These are phyloP conservation scores for Onychomys torridus DNA, from an alignment of 2,797 vertebrate species.

Conservation along the genomic window DNA sequence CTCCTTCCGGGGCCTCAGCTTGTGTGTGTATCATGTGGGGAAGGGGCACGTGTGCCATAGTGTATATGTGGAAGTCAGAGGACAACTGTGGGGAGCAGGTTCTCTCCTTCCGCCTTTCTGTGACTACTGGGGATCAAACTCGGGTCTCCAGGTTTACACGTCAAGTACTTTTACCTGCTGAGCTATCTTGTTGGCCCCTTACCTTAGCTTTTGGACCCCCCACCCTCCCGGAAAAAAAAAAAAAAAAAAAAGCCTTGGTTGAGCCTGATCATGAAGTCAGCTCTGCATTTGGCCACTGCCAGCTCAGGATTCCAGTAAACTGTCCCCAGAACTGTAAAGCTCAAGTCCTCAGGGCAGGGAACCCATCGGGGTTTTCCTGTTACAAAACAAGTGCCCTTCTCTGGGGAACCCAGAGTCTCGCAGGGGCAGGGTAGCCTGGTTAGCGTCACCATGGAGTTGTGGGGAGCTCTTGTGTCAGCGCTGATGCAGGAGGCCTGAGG, in stretches of 20 bases:
- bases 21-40: background rate
- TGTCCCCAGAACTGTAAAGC: background rate
- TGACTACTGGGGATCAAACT: background rate
- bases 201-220: background rate
- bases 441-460: fast-evolving
- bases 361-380: fast-evolving
- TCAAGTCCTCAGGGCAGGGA: background rate
- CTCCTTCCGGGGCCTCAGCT: background rate
- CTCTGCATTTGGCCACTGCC: background rate
- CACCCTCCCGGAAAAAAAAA: no score
- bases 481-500: background rate
- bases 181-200: background rate
- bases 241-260: background rate
- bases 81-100: background rate
- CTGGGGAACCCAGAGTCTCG: background rate
- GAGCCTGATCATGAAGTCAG: background rate
- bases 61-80: background rate
- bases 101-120: background rate
- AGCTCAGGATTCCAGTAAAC: background rate
- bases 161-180: background rate
- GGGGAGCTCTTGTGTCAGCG: background rate
- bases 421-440: no score
- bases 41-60: background rate
- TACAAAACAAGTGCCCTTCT: background rate
- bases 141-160: background rate